Evolutionary conservation across 2,113 vertebrate genomes (phyloP).

Genomic region (Strix aluco): DNA sequence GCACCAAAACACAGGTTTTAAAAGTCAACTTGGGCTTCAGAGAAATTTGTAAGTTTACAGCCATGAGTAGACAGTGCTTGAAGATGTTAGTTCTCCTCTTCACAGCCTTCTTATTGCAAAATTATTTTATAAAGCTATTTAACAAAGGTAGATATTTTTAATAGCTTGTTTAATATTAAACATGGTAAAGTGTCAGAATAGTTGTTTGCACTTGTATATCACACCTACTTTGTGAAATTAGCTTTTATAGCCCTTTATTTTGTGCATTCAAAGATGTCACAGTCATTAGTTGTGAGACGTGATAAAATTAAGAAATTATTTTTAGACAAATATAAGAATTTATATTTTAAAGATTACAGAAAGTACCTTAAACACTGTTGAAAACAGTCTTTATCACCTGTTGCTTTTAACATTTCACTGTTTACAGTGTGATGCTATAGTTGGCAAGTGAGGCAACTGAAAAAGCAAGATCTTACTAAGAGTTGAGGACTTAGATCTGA

Average conservation of each 20-base stretch:
- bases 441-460: neutral
- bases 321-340: neutral
- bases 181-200: neutral
- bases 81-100: neutral
- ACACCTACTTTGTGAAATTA: neutral
- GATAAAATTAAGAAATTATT: neutral
- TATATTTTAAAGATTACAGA: neutral
- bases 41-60: neutral
- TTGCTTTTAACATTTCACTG: neutral
- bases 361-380: neutral
- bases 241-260: neutral
- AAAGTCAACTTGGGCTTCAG: neutral
- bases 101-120: neutral
- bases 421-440: neutral
- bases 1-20: neutral
- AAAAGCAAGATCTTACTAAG: constrained; percentile 2
- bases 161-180: neutral
- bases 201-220: neutral
- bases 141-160: neutral
- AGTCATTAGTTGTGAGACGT: neutral
- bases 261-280: neutral
- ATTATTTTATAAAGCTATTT: neutral
- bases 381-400: neutral
- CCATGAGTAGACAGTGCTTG: neutral
- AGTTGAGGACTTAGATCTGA: neutral